Base-by-base conservation (phyloP, 2,888 invertebrate species). In the Cyclophora albipunctata region DNA sequence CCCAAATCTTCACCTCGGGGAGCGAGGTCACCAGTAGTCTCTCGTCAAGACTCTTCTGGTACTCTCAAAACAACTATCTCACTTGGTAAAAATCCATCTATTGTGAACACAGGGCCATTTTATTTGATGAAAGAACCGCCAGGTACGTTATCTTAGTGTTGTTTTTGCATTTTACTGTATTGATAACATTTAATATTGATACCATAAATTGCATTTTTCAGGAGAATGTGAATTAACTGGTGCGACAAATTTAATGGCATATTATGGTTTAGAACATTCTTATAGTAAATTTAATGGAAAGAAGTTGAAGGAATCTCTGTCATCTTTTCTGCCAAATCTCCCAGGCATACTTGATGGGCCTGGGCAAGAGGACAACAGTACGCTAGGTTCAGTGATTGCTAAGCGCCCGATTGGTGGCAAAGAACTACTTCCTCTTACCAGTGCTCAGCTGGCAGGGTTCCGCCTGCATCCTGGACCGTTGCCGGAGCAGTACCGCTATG, bases 271-370 rank as follows among this genome's bases (percentile, higher is more conserved):
- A 59, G 98, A 98, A 87, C 98, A 98, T 87, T 97, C 98, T 33
- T 97, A 98, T 83, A 98, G 96, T 86, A 98, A 98, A 91, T 98
- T 98, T 87, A 98, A 96, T 89, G 98, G 97, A 48, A 97, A 98
- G 75, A 98, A 98, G 85, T 91, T 97, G 7, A 96, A 98, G 78
- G 98, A 98, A 81, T 97, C 97, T 51, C 86, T 98, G 53, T 97
- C 98, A 42, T 97, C 98, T 7, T 98, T 98, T 83, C 90, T 98
- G 58, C 98, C 98, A 33, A 96, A 96, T 78, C 90, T 98, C 50
- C 98, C 98, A 48, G 98, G 98, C 33, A 96, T 97, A 59, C 94
- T 98, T 61, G 98, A 98, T 85, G 95, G 96, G 35, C 97, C 98
- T 55, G 98, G 96, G 81, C 90, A 96, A 53, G 91, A 91, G 71